Percentiles rank a stretch among this genome's conserved stretches.
phyloP scores from a whole-genome alignment of 2,113 vertebrate species.

The Amia ocellicauda region DNA sequence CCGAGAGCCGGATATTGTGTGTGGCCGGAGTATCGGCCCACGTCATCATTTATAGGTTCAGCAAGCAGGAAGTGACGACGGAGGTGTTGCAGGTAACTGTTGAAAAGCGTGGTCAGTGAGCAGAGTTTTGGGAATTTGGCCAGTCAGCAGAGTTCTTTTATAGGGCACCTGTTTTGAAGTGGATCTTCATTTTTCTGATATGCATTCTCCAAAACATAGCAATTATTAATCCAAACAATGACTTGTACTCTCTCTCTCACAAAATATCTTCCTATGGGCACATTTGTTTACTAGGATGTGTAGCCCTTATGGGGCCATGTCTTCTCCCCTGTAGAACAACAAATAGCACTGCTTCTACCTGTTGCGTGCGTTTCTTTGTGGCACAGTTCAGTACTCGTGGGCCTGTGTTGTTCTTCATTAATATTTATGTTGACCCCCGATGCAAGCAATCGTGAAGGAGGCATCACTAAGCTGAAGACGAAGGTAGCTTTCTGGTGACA shows the following conservation, averaged over 20 bases:
- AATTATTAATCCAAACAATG: no score
- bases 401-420: background rate
- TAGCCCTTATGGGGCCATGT: no score
- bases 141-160: no score
- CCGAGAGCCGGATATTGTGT: constrained; percentile 93
- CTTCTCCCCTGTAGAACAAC: no score
- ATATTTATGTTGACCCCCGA: background rate
- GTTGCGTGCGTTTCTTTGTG: background rate
- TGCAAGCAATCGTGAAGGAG: background rate
- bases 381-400: background rate
- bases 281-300: no score
- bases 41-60: constrained; percentile 93
- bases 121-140: no score
- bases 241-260: no score
- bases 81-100: constrained; percentile 92
- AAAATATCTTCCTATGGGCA: no score
- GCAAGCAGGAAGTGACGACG: constrained; percentile 89
- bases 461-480: background rate
- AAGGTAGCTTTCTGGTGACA: background rate
- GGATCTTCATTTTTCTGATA: no score
- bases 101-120: no score
- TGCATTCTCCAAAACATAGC: no score
- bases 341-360: background rate
- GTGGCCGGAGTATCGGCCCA: constrained; percentile 95
- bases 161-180: no score